phyloP scores from a whole-genome alignment of 2,797 vertebrate genomes.

The Notolabrus celidotus region DNA sequence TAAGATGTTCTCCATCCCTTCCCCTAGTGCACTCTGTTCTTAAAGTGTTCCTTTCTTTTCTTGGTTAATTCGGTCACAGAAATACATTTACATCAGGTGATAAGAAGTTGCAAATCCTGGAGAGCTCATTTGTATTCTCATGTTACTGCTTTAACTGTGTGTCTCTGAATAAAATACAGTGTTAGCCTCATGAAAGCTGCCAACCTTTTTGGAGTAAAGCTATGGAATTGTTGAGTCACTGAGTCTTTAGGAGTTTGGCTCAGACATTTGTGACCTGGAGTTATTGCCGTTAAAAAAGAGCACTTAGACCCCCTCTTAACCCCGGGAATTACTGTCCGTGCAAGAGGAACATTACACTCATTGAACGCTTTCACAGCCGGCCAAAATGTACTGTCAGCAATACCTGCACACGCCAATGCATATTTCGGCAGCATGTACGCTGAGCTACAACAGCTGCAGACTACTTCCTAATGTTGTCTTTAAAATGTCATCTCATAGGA shows the following conservation, averaged over 20 bases:
- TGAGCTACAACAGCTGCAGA: constrained; percentile 40
- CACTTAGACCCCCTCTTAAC: constrained; percentile 50
- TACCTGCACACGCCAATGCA: constrained; percentile 46
- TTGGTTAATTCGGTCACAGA: not conserved
- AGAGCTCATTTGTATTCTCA: constrained; percentile 37
- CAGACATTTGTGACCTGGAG: constrained; percentile 49
- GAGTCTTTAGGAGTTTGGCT: constrained; percentile 49
- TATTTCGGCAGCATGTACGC: constrained; percentile 9
- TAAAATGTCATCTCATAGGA: constrained; percentile 33
- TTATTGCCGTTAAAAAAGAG: constrained; percentile 54
- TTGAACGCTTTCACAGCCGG: constrained; percentile 34
- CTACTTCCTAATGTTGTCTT: constrained; percentile 15
- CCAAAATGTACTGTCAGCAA: constrained; percentile 51
- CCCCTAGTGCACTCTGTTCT: constrained; percentile 5
- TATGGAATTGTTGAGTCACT: constrained; percentile 64
- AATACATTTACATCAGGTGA: constrained; percentile 44
- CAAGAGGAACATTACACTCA: constrained; percentile 45
- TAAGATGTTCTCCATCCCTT: constrained; percentile 21
- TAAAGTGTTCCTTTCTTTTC: constrained; percentile 3
- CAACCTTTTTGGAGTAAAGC: constrained; percentile 49
- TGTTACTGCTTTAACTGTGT: constrained; percentile 47
- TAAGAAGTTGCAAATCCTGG: constrained; percentile 39
- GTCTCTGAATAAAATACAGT: constrained; percentile 27
- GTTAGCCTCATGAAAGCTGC: constrained; percentile 32
- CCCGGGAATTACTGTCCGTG: constrained; percentile 47